Evolutionary conservation across 2,888 invertebrate species (phyloP).

Genomic region (Drosophila limbata): DNA sequence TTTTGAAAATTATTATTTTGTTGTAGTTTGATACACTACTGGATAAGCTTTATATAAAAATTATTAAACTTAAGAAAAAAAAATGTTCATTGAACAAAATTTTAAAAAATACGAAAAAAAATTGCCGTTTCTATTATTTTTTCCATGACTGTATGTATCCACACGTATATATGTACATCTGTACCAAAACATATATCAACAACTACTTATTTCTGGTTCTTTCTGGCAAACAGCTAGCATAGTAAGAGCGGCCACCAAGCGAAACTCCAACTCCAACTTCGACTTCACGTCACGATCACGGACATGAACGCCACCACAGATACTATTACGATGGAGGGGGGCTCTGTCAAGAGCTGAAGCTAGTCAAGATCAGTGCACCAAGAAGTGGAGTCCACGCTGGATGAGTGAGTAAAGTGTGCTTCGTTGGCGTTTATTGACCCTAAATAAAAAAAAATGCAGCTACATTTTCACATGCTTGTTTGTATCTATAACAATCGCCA

Average conservation of each 20-base stretch:
- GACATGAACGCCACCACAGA: slow-evolving; percentile 20
- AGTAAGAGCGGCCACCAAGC: slow-evolving; percentile 43
- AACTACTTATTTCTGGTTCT: slow-evolving; percentile 28
- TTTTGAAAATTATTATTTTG: too few species aligned
- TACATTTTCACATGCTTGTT: slow-evolving; percentile 42
- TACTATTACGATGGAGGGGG: neutral
- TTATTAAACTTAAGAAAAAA: too few species aligned
- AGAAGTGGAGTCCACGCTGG: slow-evolving; percentile 27
- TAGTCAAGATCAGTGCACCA: slow-evolving; percentile 39
- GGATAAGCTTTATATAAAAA: too few species aligned
- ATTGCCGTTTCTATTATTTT: too few species aligned
- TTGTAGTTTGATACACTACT: too few species aligned
- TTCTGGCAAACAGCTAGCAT: slow-evolving; percentile 20
- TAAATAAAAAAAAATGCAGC: slow-evolving; percentile 72
- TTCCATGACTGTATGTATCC: too few species aligned
- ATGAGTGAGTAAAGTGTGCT: slow-evolving; percentile 53
- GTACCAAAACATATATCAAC: neutral
- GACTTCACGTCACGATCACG: slow-evolving; percentile 56
- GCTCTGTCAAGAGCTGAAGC: slow-evolving; percentile 11
- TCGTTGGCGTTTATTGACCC: slow-evolving; percentile 80
- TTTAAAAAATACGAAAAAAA: too few species aligned
- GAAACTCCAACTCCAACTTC: slow-evolving; percentile 38
- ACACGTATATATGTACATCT: too few species aligned
- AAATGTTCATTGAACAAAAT: too few species aligned
- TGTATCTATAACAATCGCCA: slow-evolving; percentile 57